Evolutionary conservation across 1,140 invertebrate species (phyloP).

Genomic region (Trachymyrmex cornetzi): DNA sequence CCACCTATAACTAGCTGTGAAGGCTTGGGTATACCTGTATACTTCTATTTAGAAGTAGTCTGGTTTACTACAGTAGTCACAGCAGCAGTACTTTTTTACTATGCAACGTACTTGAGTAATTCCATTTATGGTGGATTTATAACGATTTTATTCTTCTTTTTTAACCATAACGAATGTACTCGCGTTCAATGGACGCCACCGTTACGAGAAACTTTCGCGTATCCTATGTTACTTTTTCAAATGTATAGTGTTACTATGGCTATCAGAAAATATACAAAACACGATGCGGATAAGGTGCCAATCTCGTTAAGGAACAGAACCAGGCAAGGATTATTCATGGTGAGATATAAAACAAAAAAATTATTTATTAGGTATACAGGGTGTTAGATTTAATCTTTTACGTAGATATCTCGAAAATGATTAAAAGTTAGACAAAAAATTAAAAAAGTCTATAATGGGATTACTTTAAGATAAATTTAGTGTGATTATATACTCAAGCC

Average conservation of each 20-base stretch:
- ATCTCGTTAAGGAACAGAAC: not conserved
- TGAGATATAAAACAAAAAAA: not conserved
- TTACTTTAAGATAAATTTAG: too few species aligned
- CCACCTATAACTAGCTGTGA: conserved; percentile 92
- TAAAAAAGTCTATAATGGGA: too few species aligned
- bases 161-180: conserved; percentile 93
- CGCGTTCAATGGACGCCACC: conserved; percentile 95
- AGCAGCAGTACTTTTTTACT: conserved; percentile 89
- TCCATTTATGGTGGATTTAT: conserved; percentile 91
- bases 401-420: too few species aligned
- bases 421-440: too few species aligned
- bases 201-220: conserved; percentile 93
- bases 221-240: conserved; percentile 89
- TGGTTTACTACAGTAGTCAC: conserved; percentile 90
- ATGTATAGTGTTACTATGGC: conserved; percentile 85
- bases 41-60: conserved; percentile 92
- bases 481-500: too few species aligned
- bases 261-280: conserved; percentile 65
- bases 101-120: conserved; percentile 89
- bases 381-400: too few species aligned
- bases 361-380: not conserved
- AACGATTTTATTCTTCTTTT: conserved; percentile 90
- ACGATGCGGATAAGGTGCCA: conserved; percentile 6
- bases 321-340: conserved; percentile 29
- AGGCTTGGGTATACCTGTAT: conserved; percentile 91